Percentiles rank a stretch among this genome's conserved stretches.
These are phyloP conservation scores for Heterodera carotae DNA, from an alignment of 1,140 invertebrate genomes.

Conservation along the genomic window DNA sequence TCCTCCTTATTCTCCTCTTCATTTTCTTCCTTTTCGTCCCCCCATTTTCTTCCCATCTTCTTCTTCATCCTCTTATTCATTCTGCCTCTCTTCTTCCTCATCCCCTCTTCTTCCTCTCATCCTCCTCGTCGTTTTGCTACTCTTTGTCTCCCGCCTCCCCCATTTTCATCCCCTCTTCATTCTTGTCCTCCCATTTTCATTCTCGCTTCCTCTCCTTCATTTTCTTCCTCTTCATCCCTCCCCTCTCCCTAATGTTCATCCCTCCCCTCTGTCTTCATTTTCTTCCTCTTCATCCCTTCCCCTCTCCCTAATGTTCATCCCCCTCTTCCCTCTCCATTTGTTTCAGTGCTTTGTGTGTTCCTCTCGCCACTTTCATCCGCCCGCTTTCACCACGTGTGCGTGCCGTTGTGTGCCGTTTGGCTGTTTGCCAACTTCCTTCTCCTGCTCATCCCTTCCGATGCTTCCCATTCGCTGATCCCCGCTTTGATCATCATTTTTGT, in stretches of 20 bases:
- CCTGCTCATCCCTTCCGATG: slow-evolving; percentile 1
- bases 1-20: not conserved
- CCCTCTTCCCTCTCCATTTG: not conserved
- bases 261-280: not conserved
- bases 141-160: not conserved
- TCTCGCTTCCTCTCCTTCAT: not conserved
- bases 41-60: not conserved
- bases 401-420: slow-evolving; percentile 33
- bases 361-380: slow-evolving; percentile 6
- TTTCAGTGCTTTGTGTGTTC: slow-evolving; percentile 9
- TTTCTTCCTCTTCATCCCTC: not conserved
- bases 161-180: not conserved
- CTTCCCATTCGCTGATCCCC: slow-evolving; percentile 29
- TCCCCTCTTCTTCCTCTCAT: not conserved
- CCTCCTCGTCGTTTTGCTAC: not conserved
- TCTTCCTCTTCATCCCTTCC: not conserved
- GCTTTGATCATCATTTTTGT: slow-evolving; percentile 36
- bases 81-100: not conserved
- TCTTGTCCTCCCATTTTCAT: not conserved
- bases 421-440: slow-evolving; percentile 25
- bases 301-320: not conserved
- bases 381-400: slow-evolving; percentile 4
- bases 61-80: not conserved
- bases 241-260: not conserved
- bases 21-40: not conserved